Conservation (phyloP, 2,888 invertebrate genomes). For the Clostera curtula region DNA sequence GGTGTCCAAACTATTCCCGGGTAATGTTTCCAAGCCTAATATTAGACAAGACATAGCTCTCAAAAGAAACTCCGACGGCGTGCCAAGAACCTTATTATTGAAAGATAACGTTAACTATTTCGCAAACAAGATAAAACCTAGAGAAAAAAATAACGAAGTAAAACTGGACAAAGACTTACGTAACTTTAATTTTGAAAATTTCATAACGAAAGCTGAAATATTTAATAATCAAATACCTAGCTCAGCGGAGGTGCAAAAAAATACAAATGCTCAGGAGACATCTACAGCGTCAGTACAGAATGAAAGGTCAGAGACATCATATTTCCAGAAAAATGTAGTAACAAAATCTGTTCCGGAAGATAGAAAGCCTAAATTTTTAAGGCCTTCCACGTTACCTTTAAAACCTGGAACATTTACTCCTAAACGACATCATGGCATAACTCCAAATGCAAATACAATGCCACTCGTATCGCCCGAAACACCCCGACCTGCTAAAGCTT, state of each 20-base stretch:
- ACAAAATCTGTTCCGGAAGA: constrained; percentile 46
- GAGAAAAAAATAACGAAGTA: constrained; percentile 35
- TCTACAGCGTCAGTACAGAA: constrained; percentile 29
- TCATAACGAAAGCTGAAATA: constrained; percentile 71
- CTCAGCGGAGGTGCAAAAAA: constrained; percentile 58
- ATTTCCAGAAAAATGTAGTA: constrained; percentile 60
- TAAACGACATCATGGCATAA: constrained; percentile 87
- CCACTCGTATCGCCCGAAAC: constrained; percentile 93
- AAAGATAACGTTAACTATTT: constrained; percentile 47
- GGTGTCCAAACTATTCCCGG: constrained; percentile 32
- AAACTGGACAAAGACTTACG: constrained; percentile 52
- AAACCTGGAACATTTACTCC: constrained; percentile 89
- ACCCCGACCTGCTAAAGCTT: constrained; percentile 90
- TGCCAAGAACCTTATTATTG: constrained; percentile 42
- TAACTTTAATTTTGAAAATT: constrained; percentile 67
- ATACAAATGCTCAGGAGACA: constrained; percentile 46
- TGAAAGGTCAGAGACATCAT: constrained; percentile 66
- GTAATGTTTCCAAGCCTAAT: constrained; percentile 33
- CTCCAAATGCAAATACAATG: constrained; percentile 87
- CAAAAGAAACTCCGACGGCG: constrained; percentile 51
- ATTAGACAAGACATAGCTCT: constrained; percentile 40
- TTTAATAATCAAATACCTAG: constrained; percentile 60
- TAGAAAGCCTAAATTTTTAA: constrained; percentile 79
- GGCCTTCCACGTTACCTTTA: constrained; percentile 87
- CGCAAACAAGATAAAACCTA: constrained; percentile 38